These are phyloP conservation scores for Biston betularia DNA, from an alignment of 2,888 invertebrate genomes.

Conservation along the genomic window DNA sequence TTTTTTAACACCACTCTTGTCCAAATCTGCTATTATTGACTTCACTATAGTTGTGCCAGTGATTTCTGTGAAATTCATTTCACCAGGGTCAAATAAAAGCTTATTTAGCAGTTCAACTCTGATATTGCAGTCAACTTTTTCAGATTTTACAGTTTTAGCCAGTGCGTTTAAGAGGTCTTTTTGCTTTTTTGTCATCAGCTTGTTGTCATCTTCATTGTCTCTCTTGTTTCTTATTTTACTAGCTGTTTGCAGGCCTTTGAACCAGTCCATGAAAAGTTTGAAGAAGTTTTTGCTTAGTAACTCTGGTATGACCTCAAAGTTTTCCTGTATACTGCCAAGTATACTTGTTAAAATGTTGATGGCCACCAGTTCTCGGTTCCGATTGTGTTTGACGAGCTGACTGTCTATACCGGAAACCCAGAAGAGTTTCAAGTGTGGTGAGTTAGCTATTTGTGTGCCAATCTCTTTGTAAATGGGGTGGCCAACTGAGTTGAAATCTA, in stretches of 20 bases:
- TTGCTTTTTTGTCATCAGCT: slow-evolving; percentile 84
- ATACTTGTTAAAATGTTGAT: slow-evolving; percentile 87
- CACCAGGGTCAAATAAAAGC: slow-evolving; percentile 89
- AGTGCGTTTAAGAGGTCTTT: slow-evolving; percentile 84
- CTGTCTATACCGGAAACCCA: slow-evolving; percentile 84
- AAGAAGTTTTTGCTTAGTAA: slow-evolving; percentile 89
- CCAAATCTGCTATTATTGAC: slow-evolving; percentile 87
- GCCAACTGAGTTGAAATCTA: slow-evolving; percentile 83
- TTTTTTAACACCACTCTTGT: slow-evolving; percentile 87
- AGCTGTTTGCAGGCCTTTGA: slow-evolving; percentile 86
- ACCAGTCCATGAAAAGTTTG: slow-evolving; percentile 87
- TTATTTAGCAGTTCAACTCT: slow-evolving; percentile 88
- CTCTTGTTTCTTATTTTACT: slow-evolving; percentile 84
- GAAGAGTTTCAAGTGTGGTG: slow-evolving; percentile 83
- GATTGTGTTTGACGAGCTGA: slow-evolving; percentile 78
- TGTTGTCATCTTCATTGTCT: slow-evolving; percentile 79
- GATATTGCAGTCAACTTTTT: slow-evolving; percentile 77
- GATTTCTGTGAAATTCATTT: slow-evolving; percentile 90
- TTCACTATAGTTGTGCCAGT: slow-evolving; percentile 89
- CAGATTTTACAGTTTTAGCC: slow-evolving; percentile 78
- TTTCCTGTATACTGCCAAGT: slow-evolving; percentile 78
- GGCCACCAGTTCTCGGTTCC: slow-evolving; percentile 86
- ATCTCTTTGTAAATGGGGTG: slow-evolving; percentile 89
- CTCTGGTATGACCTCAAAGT: slow-evolving; percentile 79
- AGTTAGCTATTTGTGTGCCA: slow-evolving; percentile 81